Conservation (phyloP, 2,113 vertebrate genomes). For the Epinephelus fuscoguttatus region DNA sequence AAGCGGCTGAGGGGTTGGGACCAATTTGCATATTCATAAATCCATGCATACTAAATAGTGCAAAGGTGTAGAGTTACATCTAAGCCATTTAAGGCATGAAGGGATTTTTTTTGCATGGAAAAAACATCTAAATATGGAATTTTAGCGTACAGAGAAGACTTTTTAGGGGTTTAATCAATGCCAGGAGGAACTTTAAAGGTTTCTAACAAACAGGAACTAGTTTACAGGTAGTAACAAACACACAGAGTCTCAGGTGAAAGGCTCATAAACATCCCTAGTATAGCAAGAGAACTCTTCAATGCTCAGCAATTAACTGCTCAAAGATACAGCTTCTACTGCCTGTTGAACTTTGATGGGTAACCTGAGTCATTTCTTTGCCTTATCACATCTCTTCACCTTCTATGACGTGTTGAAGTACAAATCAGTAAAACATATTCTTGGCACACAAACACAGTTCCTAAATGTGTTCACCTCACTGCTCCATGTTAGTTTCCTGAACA, state of each 20-base stretch:
- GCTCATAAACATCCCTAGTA: not conserved
- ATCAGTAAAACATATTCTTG: not conserved
- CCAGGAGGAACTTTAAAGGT: not conserved
- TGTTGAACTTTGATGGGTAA: not conserved
- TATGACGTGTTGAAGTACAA: not conserved
- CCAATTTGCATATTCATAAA: no score
- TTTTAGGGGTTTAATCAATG: no score
- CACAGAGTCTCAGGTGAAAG: not conserved
- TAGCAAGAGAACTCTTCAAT: not conserved
- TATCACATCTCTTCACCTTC: not conserved
- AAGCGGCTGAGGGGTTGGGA: no score
- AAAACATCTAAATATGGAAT: no score
- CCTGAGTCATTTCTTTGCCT: not conserved
- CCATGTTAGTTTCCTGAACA: not conserved
- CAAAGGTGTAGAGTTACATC: no score
- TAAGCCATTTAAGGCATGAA: no score
- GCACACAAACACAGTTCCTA: not conserved
- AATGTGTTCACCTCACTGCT: not conserved
- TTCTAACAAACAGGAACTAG: not conserved
- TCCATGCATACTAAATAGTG: no score
- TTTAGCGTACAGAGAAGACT: no score
- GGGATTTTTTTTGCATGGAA: no score
- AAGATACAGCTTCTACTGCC: not conserved
- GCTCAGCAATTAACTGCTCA: not conserved
- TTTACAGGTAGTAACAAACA: not conserved